Evolutionary conservation across 2,797 vertebrate genomes (phyloP).

Genomic region (Babyrousa celebensis): DNA sequence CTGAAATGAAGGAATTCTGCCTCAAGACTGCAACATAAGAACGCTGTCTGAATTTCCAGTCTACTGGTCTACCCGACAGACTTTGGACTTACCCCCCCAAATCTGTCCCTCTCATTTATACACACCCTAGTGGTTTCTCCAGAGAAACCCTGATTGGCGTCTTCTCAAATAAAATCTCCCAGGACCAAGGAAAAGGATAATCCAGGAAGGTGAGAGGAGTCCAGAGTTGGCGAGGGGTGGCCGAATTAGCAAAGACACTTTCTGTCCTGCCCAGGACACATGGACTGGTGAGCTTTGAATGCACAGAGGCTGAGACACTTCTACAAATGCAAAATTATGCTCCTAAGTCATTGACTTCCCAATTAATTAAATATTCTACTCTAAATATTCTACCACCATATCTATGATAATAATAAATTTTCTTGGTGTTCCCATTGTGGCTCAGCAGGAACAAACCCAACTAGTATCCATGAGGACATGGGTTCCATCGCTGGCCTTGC

Average conservation of each 20-base stretch:
- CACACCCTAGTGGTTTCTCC: neutral
- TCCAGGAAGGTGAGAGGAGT: neutral
- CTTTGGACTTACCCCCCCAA: neutral
- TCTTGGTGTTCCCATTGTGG: no score
- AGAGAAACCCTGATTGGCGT: neutral
- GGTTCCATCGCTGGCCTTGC: no score
- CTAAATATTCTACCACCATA: neutral
- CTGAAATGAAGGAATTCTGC: neutral
- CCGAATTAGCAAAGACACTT: neutral
- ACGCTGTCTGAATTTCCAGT: neutral
- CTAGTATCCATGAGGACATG: no score
- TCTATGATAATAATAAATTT: neutral
- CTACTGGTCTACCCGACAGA: neutral
- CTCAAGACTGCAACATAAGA: neutral
- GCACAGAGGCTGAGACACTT: neutral
- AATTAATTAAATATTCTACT: neutral
- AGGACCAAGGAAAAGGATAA: neutral
- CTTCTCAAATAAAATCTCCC: conserved; percentile 8
- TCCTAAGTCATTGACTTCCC: neutral
- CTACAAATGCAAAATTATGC: neutral
- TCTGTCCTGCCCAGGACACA: neutral
- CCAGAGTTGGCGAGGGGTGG: accelerated
- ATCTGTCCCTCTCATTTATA: neutral
- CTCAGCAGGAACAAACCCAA: no score
- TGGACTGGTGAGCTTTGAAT: neutral